A percentile compares a stretch with the other conserved stretches of the same genome.
Conservation (phyloP, 2,888 invertebrate species). For the Cataglyphis albicans region DNA sequence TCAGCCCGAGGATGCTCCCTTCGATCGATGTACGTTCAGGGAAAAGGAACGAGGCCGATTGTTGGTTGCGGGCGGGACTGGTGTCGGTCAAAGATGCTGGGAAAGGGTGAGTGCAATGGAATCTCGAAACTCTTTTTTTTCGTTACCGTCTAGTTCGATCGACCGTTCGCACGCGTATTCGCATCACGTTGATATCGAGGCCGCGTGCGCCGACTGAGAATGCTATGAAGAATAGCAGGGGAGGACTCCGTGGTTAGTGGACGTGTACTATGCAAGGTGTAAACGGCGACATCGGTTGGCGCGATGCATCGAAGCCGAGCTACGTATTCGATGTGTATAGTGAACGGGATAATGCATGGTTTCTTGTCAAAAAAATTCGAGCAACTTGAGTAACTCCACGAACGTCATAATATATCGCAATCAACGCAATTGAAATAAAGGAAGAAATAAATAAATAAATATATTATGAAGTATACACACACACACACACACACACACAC, state of each 20-base stretch:
- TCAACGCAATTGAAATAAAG: neutral
- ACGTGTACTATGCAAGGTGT: slow-evolving; percentile 43
- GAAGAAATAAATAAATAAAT: neutral
- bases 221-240: slow-evolving; percentile 13
- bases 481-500: neutral
- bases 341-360: slow-evolving; percentile 58
- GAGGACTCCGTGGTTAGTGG: slow-evolving; percentile 35
- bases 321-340: slow-evolving; percentile 69
- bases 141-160: slow-evolving; percentile 63
- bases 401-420: neutral
- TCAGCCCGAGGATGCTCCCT: slow-evolving; percentile 18
- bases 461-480: neutral
- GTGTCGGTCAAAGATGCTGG: slow-evolving; percentile 29
- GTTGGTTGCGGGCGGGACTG: slow-evolving; percentile 45
- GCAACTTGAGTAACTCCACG: neutral
- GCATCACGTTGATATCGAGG: slow-evolving; percentile 68
- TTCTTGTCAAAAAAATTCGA: neutral
- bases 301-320: slow-evolving; percentile 48
- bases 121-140: slow-evolving; percentile 45
- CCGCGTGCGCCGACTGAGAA: slow-evolving; percentile 71
- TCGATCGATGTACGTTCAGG: slow-evolving; percentile 41
- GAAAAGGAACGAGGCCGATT: slow-evolving; percentile 56
- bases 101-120: slow-evolving; percentile 57
- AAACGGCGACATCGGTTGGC: slow-evolving; percentile 63
- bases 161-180: slow-evolving; percentile 63